Evolutionary conservation across 2,113 vertebrate genomes (phyloP), one percentile per base, ranked within the genome.

Genomic region (Microcebus tavaratra): DNA sequence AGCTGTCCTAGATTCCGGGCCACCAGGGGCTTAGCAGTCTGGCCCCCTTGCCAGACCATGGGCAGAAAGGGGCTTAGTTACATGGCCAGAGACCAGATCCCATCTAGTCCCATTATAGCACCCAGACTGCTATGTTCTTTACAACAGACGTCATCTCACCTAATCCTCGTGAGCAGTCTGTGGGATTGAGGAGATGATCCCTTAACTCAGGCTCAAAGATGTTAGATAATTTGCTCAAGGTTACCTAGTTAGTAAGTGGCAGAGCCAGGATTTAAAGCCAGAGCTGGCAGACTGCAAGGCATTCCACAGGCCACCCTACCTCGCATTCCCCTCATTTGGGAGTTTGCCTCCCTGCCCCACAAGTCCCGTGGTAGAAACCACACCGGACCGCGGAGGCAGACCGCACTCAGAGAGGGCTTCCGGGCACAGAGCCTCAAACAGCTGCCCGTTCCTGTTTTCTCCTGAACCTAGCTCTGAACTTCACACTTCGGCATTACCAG

Each of bases 1-100:
- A 76, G 73, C 65, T 91, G 95, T 68, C 88, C 95, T 76, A 82
- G 67, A 93, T 96, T 96, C 81, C 8, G 79, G 95, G 55, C 36
- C 48, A 55, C 88, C 78, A 72, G 94, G 48, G 39, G 61, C 81
- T 86, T 29, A 29, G 95, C 70, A 88, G 29, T 31, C n/a, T 50
- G 61, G 55, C 39, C 36, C 4, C 0, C 48, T 48, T 42, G 27
- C 39, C 76, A 84, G 85, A 73, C 72, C 82, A 23, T 0, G 15
- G 59, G 50, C 53, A 57, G 39, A 45, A 72, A 88, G 34, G 76
- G 25, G 55, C n/a, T 53, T 6, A 50, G 76, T 6, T 4, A 48
- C 20, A 15, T 18, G 3, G 10, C 55, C 18, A 6, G 76, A 87
- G 65, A 36, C 8, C 7, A 48, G 34, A 55, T 53, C 81, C 68